Base-by-base conservation (phyloP, 2,888 invertebrate genomes). In the Seladonia tumulorum region DNA sequence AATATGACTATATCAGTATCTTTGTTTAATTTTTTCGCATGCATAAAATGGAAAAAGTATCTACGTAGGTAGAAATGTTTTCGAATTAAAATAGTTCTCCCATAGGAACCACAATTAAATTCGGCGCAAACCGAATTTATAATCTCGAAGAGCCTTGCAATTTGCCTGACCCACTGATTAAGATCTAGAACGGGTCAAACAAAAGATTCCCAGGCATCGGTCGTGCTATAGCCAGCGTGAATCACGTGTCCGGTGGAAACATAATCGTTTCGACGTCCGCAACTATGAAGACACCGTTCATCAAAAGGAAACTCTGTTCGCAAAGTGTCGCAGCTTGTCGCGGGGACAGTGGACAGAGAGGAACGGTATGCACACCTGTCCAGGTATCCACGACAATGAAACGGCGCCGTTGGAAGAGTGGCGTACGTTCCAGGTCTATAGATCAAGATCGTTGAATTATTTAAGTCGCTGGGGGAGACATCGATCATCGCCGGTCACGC, bases 401-500 rank as follows among this genome's bases (percentile, higher is more conserved):
- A 79, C 82, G 71, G 74, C 83, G 75, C 74, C 68, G 81, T 25
- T 79, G 81, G 78, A 82, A 76, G 79, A 85, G 73, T 76, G 70
- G 57, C 53, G 25, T 71, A 72, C 79, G 82, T 82, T 85, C 75
- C 83, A 76, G 78, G 63, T 35, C 87, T 87, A 80, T 90, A 91
- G 88, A 86, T 87, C 89, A 90, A 91, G 92, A 93, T 93, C 88
- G 88, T 89, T 93, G 91, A 93, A 93, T 93, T 93, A 93, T 93
- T 93, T 91, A 93, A 93, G 90, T 83, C 89, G 81, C 49, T 82
- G n/a, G 79, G 70, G 84, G 86, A n/a, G 35, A 90, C 92, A 92
- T 93, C 91, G 92, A 93, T 93, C 92, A 92, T 92, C 87, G 83
- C 83, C 77, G 90, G 92, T 93, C 93, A 93, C 93, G 93, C 92